These are phyloP conservation scores for Oreochromis niloticus DNA, from an alignment of 2,113 vertebrate species.

Conservation along the genomic window DNA sequence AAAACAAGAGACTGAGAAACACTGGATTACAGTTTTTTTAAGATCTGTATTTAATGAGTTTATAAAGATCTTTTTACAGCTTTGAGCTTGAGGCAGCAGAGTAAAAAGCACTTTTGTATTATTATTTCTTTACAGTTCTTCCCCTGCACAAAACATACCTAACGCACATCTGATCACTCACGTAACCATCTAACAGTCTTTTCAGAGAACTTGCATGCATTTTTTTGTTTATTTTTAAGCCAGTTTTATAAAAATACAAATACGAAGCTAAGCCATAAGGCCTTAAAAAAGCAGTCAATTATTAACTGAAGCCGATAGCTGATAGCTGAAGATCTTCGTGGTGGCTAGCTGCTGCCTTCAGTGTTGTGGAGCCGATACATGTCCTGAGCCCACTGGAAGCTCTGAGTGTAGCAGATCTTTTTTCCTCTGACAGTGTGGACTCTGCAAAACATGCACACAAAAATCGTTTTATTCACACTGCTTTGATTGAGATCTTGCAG, in stretches of 20 bases:
- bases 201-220: neutral
- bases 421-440: neutral
- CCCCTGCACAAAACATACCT: neutral
- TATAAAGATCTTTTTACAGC: neutral
- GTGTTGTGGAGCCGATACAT: neutral
- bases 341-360: neutral
- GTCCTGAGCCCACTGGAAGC: neutral
- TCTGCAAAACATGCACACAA: conserved; percentile 5
- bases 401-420: conserved; percentile 1
- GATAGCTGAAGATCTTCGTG: fast-evolving
- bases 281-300: neutral
- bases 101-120: neutral
- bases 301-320: neutral
- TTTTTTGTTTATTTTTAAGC: fast-evolving
- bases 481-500: neutral
- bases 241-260: neutral
- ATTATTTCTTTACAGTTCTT: neutral
- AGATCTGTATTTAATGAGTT: neutral
- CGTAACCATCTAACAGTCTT: fast-evolving
- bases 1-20: neutral
- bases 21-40: fast-evolving
- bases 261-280: neutral
- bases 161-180: fast-evolving
- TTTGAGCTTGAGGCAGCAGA: neutral
- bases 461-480: neutral